Conservation (phyloP, 2,797 vertebrate species). For the Etheostoma nigrum region DNA sequence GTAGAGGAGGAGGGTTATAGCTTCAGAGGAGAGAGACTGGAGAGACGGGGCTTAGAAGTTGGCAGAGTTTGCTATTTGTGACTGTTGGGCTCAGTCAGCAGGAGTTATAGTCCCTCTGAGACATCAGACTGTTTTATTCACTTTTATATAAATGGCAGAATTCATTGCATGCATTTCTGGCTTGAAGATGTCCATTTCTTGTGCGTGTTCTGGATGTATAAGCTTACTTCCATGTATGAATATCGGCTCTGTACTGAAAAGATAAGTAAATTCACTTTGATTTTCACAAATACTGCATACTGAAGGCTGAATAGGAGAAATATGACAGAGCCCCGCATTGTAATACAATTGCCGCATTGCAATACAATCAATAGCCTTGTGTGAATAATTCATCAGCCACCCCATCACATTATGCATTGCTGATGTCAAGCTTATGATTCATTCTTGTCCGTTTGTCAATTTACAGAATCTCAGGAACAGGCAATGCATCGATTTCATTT, state of each 20-base stretch:
- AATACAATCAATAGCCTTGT: conserved; percentile 54
- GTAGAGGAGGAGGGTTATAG: conserved; percentile 52
- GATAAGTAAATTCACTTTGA: neutral
- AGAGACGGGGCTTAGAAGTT: conserved; percentile 71
- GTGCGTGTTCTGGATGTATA: conserved; percentile 25
- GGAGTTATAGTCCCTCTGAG: conserved; percentile 67
- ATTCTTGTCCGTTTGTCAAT: conserved; percentile 66
- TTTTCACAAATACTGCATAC: conserved; percentile 1
- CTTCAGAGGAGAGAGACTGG: conserved; percentile 64
- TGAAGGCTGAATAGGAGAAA: conserved; percentile 7
- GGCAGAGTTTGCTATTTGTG: conserved; percentile 70
- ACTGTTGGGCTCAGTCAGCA: conserved; percentile 69
- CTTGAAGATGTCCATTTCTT: conserved; percentile 19
- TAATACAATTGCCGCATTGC: conserved; percentile 34
- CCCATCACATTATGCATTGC: conserved; percentile 66
- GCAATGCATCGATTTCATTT: conserved; percentile 61
- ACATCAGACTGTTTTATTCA: conserved; percentile 54
- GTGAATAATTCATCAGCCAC: conserved; percentile 60
- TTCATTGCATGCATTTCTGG: conserved; percentile 32
- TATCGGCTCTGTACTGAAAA: neutral
- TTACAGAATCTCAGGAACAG: conserved; percentile 55
- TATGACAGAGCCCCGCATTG: too few relatives aligned
- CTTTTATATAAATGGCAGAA: conserved; percentile 47
- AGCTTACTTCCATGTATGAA: conserved; percentile 10
- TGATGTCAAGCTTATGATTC: conserved; percentile 66